Percentiles rank a stretch among this genome's conserved stretches.
These are phyloP conservation scores for Notechis scutatus DNA, from an alignment of 2,113 vertebrate genomes.

Conservation along the genomic window DNA sequence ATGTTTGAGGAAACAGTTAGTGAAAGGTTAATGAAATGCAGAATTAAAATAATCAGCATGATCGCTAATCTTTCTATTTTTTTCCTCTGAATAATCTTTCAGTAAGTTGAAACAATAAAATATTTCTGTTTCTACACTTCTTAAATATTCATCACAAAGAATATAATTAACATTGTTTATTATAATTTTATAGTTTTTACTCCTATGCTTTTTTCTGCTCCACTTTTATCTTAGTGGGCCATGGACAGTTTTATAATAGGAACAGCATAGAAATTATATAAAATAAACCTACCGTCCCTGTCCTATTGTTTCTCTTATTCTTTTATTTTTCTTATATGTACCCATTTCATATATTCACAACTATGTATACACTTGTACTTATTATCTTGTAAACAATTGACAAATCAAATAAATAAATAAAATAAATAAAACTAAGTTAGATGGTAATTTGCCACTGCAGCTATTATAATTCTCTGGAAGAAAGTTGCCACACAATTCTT, in stretches of 20 bases:
- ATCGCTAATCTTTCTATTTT: background rate
- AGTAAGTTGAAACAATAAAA: conserved; percentile 16
- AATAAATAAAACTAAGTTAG: background rate
- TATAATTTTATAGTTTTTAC: background rate
- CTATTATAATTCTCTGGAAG: background rate
- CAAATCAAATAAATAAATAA: background rate
- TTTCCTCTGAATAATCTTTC: background rate
- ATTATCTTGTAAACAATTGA: too few relatives aligned
- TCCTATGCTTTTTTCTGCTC: background rate
- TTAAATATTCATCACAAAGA: background rate
- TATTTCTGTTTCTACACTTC: background rate
- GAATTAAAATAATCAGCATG: background rate
- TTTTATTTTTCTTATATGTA: too few relatives aligned
- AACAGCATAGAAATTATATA: background rate
- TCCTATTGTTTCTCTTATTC: too few relatives aligned
- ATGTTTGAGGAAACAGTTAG: background rate
- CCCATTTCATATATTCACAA: too few relatives aligned
- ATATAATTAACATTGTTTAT: background rate
- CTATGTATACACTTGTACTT: too few relatives aligned
- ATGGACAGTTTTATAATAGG: background rate
- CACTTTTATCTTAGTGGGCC: background rate
- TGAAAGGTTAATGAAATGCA: background rate
- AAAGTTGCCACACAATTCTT: accelerated
- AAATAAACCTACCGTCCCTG: too few relatives aligned
- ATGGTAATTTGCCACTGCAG: background rate